A percentile compares a stretch with the other conserved stretches of the same genome.
Evolutionary conservation across 1,140 invertebrate genomes (phyloP).

Genomic region (Macrocentrus cingulum): DNA sequence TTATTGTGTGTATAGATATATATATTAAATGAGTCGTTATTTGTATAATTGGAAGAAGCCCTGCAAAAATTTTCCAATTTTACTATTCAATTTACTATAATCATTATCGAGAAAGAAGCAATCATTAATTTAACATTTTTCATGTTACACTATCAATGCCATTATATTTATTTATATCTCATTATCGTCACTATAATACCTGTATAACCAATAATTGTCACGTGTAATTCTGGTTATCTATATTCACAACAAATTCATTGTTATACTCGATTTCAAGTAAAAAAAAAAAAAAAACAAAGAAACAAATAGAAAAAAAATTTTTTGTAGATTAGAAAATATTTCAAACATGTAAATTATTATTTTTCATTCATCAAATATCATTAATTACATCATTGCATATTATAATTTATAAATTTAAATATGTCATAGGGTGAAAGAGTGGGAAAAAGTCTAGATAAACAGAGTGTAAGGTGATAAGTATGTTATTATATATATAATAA

Average conservation of each 20-base stretch:
- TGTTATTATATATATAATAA: slow-evolving; percentile 46
- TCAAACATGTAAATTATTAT: background rate
- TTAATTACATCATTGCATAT: slow-evolving; percentile 19
- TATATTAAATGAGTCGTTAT: slow-evolving; percentile 38
- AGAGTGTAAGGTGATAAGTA: slow-evolving; percentile 23
- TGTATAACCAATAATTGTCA: too few species aligned
- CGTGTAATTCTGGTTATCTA: too few species aligned
- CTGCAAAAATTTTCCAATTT: slow-evolving; percentile 36
- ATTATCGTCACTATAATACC: too few species aligned
- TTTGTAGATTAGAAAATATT: background rate
- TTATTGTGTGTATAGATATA: slow-evolving; percentile 34
- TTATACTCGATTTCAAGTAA: too few species aligned
- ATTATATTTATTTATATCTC: too few species aligned
- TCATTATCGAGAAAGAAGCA: too few species aligned
- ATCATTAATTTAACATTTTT: too few species aligned
- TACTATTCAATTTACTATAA: slow-evolving; percentile 23
- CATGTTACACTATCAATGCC: too few species aligned
- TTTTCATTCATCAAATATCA: background rate
- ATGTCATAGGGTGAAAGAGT: background rate
- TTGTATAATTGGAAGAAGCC: slow-evolving; percentile 40
- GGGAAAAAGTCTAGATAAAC: background rate
- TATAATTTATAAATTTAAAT: background rate
- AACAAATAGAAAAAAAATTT: slow-evolving; percentile 3
- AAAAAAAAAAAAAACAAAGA: too few species aligned
- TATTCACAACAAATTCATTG: too few species aligned